Conservation (phyloP, 2,888 invertebrate genomes). For the Hemaris fuciformis region DNA sequence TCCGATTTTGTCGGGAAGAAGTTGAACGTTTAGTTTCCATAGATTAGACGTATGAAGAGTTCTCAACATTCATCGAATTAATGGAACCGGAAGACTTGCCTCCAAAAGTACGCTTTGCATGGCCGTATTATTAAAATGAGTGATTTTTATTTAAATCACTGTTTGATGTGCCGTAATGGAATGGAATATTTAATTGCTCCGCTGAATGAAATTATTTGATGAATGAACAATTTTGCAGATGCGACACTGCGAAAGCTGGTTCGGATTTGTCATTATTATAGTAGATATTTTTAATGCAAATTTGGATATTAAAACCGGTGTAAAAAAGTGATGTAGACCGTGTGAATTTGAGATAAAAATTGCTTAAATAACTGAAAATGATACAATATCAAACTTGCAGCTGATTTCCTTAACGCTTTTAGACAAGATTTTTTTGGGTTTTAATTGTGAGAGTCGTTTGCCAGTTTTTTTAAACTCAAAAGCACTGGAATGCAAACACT, state of each 20-base stretch:
- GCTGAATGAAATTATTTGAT: slow-evolving; percentile 3
- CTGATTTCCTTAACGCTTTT: no score
- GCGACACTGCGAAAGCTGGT: neutral
- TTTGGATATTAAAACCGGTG: no score
- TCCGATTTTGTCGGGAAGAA: slow-evolving; percentile 48
- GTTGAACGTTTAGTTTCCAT: slow-evolving; percentile 26
- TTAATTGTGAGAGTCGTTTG: no score
- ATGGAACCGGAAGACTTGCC: neutral
- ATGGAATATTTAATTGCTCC: neutral
- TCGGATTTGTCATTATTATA: neutral
- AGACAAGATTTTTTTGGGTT: no score
- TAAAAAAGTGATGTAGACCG: no score
- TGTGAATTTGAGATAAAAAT: no score
- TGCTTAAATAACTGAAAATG: no score
- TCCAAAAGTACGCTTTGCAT: neutral
- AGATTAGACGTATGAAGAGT: slow-evolving; percentile 26
- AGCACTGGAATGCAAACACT: no score
- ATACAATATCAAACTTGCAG: no score
- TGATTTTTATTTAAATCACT: slow-evolving; percentile 4
- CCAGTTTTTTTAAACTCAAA: no score
- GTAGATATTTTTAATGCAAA: no score
- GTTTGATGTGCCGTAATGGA: slow-evolving; percentile 4
- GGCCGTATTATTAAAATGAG: neutral
- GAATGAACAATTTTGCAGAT: neutral
- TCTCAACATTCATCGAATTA: neutral